Conservation (phyloP, 2,888 invertebrate species). For the Pogonocherus hispidulus region DNA sequence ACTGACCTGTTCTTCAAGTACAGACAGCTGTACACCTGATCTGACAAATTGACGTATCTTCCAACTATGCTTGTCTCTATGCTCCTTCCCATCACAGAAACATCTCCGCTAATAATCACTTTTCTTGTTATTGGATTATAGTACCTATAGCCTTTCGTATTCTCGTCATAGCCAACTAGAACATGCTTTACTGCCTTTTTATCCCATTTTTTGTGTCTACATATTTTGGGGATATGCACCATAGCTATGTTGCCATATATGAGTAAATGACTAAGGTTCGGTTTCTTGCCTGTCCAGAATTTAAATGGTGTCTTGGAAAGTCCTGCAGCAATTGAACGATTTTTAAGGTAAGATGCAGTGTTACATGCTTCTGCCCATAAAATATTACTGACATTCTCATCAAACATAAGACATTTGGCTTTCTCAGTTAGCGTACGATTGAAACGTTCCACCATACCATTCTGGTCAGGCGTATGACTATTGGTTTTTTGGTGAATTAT, state of each 20-base stretch:
- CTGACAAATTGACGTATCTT: too few relatives aligned
- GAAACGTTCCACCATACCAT: slow-evolving; percentile 51
- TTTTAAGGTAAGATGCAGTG: slow-evolving; percentile 38
- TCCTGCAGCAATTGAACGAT: slow-evolving; percentile 33
- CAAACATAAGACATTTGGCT: slow-evolving; percentile 43
- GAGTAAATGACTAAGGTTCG: slow-evolving; percentile 49
- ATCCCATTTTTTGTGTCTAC: slow-evolving; percentile 49
- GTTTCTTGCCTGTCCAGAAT: slow-evolving; percentile 37
- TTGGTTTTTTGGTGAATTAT: slow-evolving; percentile 54
- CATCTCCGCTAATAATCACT: slow-evolving; percentile 35
- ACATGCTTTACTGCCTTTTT: slow-evolving; percentile 46
- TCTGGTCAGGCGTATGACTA: slow-evolving; percentile 55
- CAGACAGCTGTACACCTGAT: too few relatives aligned
- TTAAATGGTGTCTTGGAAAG: slow-evolving; percentile 38
- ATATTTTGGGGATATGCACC: slow-evolving; percentile 48
- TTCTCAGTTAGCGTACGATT: slow-evolving; percentile 50
- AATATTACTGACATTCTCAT: slow-evolving; percentile 34
- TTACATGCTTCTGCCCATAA: slow-evolving; percentile 45
- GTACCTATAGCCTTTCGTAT: slow-evolving; percentile 50
- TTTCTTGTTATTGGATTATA: slow-evolving; percentile 36
- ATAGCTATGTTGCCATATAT: slow-evolving; percentile 44
- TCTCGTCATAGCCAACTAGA: slow-evolving; percentile 51
- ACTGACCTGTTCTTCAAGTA: too few relatives aligned
- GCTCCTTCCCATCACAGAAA: slow-evolving; percentile 35
- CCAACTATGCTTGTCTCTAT: not conserved